A percentile compares a stretch with the other conserved stretches of the same genome.
Conservation (phyloP, 2,113 vertebrate species). For the Hippocampus abdominalis region DNA sequence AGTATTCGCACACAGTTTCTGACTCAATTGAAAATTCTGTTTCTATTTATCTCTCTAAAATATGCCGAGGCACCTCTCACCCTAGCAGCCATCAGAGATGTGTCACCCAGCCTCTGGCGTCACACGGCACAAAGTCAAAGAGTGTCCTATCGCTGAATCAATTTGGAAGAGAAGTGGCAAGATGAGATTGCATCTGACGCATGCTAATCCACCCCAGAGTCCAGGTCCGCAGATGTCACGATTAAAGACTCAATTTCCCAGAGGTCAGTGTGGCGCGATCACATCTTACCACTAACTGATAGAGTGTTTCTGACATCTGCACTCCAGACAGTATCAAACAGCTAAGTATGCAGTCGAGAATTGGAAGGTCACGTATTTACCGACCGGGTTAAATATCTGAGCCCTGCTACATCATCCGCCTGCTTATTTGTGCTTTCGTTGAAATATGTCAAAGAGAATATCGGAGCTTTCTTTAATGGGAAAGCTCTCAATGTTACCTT, state of each 20-base stretch:
- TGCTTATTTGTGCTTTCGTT: constrained; percentile 35
- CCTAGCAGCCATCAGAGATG: constrained; percentile 3
- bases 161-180: constrained; percentile 30
- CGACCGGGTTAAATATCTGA: constrained; percentile 12
- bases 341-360: neutral
- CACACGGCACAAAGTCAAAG: constrained; percentile 58
- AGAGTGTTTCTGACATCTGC: constrained; percentile 47
- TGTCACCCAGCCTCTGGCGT: constrained; percentile 25
- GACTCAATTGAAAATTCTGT: neutral
- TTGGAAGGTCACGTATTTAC: neutral
- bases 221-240: constrained; percentile 42
- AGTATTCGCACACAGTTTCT: neutral
- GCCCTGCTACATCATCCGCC: constrained; percentile 21
- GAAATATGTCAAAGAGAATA: constrained; percentile 12
- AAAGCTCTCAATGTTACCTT: neutral
- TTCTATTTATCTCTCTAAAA: constrained; percentile 4
- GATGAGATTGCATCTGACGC: constrained; percentile 52
- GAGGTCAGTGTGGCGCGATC: constrained; percentile 55
- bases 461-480: neutral
- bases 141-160: constrained; percentile 37
- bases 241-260: constrained; percentile 67
- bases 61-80: constrained; percentile 10
- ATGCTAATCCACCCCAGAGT: constrained; percentile 53
- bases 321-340: constrained; percentile 23
- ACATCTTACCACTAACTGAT: constrained; percentile 54